Evolutionary conservation across 2,888 invertebrate genomes (phyloP).

Genomic region (Limenitis arthemis): DNA sequence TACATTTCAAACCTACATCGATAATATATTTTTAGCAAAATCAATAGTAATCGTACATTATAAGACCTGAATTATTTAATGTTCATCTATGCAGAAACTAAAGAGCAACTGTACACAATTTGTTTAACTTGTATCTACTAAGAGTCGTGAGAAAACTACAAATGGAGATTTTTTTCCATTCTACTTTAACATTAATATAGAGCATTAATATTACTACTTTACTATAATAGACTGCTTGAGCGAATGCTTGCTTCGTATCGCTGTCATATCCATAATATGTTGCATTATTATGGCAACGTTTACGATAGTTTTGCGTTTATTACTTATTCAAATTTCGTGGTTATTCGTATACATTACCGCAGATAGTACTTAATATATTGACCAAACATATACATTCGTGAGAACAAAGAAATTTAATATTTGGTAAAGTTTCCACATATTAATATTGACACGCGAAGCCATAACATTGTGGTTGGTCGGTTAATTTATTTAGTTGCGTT

Average conservation of each 20-base stretch:
- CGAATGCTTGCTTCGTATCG: too few species aligned
- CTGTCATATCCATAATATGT: too few species aligned
- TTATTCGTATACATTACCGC: too few species aligned
- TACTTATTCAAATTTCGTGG: too few species aligned
- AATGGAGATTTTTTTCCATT: too few species aligned
- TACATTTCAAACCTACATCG: slow-evolving; percentile 35
- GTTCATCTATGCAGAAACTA: background rate
- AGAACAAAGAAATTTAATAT: slow-evolving; percentile 21
- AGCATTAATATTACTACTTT: too few species aligned
- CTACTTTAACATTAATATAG: too few species aligned
- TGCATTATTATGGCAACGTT: too few species aligned
- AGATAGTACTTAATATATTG: background rate
- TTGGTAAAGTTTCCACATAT: slow-evolving; percentile 18
- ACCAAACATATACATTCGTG: slow-evolving; percentile 18
- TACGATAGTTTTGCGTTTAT: too few species aligned
- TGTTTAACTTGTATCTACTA: too few species aligned
- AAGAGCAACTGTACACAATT: background rate
- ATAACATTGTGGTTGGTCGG: slow-evolving; percentile 32
- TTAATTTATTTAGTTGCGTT: slow-evolving; percentile 55
- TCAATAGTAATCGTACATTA: slow-evolving; percentile 8
- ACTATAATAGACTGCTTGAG: too few species aligned
- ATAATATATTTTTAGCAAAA: slow-evolving; percentile 42
- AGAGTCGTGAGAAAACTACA: too few species aligned
- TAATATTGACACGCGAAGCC: slow-evolving; percentile 18
- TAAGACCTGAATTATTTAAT: background rate